phyloP scores from a whole-genome alignment of 2,888 invertebrate species.

The Machimus rusticus region DNA sequence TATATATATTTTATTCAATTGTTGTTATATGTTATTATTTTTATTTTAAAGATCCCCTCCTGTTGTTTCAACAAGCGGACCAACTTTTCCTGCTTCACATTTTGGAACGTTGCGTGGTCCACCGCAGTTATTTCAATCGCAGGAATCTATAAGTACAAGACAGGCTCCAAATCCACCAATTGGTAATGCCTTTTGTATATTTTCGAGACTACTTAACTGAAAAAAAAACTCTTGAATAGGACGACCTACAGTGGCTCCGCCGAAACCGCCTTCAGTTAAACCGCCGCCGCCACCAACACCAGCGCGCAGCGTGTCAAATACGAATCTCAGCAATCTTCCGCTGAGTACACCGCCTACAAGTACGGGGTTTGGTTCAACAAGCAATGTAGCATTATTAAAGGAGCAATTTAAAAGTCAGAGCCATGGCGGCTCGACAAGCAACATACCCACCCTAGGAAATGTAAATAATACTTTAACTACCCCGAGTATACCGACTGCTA shows the following conservation, averaged over 20 bases:
- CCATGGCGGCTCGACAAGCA: constrained; percentile 49
- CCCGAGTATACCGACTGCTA: not conserved
- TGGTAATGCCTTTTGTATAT: constrained; percentile 51
- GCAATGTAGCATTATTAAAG: constrained; percentile 59
- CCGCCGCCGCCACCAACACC: constrained; percentile 63
- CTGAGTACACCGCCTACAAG: constrained; percentile 47
- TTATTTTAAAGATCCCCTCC: constrained; percentile 59
- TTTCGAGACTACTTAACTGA: not conserved
- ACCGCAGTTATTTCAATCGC: constrained; percentile 56
- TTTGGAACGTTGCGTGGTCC: constrained; percentile 62
- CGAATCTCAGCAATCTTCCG: constrained; percentile 58
- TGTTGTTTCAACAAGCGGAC: constrained; percentile 56
- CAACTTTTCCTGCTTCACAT: constrained; percentile 58
- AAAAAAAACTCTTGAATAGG: constrained; percentile 51
- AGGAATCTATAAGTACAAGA: constrained; percentile 58
- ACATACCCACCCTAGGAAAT: constrained; percentile 49
- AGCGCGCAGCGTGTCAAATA: constrained; percentile 61
- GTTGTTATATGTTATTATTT: not conserved
- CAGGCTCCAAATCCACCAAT: constrained; percentile 60
- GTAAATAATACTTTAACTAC: constrained; percentile 20
- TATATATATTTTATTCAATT: constrained; percentile 36
- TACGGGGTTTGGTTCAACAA: constrained; percentile 47
- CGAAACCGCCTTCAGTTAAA: constrained; percentile 59
- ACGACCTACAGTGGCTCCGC: constrained; percentile 60
- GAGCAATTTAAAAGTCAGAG: constrained; percentile 59